A percentile compares a stretch with the other conserved stretches of the same genome.
Evolutionary conservation across 2,113 vertebrate species (phyloP).

Genomic region (Tamias sibiricus): DNA sequence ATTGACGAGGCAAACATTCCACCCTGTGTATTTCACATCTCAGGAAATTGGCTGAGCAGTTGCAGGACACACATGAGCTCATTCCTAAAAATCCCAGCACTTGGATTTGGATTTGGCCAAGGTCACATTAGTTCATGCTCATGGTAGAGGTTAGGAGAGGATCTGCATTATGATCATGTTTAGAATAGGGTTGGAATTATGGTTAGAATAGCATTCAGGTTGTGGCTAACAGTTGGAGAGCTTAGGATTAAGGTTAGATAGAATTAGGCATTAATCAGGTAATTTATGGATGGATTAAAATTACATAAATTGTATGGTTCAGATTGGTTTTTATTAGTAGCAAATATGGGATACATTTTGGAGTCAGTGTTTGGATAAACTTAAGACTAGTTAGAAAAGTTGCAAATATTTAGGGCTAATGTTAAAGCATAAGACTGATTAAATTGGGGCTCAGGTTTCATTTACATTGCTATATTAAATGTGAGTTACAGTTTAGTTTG

Average conservation of each 20-base stretch:
- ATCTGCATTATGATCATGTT: background rate
- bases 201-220: background rate
- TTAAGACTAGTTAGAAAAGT: slow-evolving; percentile 20
- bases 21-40: background rate
- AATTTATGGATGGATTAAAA: background rate
- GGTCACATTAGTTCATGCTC: background rate
- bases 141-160: background rate
- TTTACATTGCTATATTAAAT: slow-evolving; percentile 1
- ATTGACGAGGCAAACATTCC: background rate
- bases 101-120: background rate
- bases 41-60: background rate
- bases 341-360: background rate
- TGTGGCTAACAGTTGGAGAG: background rate
- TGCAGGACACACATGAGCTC: background rate
- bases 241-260: background rate
- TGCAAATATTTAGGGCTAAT: background rate
- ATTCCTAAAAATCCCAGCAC: background rate
- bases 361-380: slow-evolving; percentile 9
- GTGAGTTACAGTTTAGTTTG: background rate
- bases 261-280: background rate
- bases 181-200: background rate
- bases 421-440: background rate
- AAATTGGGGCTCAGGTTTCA: background rate
- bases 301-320: background rate
- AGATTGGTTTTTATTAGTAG: background rate